Percentiles rank a stretch among this genome's conserved stretches.
These are phyloP conservation scores for Eurois occulta DNA, from an alignment of 2,888 invertebrate genomes.

Conservation along the genomic window DNA sequence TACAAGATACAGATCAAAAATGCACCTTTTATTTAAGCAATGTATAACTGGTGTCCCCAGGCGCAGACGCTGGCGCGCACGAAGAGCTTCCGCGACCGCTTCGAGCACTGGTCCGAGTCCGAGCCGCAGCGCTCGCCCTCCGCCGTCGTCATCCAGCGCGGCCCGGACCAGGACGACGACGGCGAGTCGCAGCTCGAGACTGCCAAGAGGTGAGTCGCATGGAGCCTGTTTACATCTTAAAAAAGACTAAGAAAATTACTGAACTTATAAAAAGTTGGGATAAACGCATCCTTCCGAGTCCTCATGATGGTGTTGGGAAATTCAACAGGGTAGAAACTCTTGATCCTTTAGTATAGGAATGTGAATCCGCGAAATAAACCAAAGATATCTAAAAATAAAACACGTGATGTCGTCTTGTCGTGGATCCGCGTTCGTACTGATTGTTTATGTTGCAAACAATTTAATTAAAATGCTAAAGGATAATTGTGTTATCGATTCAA, in stretches of 20 bases:
- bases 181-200: conserved; percentile 96
- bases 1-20: too few species aligned
- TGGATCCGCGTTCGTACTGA: too few species aligned
- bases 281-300: not conserved
- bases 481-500: too few species aligned
- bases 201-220: conserved; percentile 92
- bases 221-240: not conserved
- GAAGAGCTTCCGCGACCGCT: conserved; percentile 95
- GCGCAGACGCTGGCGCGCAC: conserved; percentile 95
- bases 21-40: not conserved
- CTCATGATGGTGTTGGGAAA: not conserved
- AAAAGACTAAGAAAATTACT: not conserved
- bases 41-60: conserved; percentile 70
- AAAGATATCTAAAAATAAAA: too few species aligned
- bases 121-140: conserved; percentile 89
- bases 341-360: too few species aligned
- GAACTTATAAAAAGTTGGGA: not conserved
- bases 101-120: conserved; percentile 95
- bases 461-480: too few species aligned
- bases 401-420: too few species aligned
- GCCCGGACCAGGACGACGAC: conserved; percentile 86
- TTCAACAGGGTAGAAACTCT: not conserved
- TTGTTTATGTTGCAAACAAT: too few species aligned
- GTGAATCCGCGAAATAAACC: too few species aligned
- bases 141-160: conserved; percentile 81